Percentiles rank a stretch among this genome's conserved stretches.
Conservation (phyloP, 1,140 invertebrate species). For the Hycleus cichorii region DNA sequence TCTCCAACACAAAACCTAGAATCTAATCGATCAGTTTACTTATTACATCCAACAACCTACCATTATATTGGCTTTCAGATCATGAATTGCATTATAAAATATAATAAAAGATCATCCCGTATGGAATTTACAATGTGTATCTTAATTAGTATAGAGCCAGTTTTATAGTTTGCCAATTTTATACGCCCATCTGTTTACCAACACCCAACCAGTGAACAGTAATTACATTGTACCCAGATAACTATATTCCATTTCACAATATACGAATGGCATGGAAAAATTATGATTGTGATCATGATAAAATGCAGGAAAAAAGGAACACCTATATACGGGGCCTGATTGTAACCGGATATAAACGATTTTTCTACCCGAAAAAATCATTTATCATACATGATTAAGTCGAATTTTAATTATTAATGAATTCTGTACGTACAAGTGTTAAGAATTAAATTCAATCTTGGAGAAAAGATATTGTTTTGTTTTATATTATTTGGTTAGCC, state of each 20-base stretch:
- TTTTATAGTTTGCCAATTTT: conserved; percentile 5
- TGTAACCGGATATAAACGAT: too few relatives aligned
- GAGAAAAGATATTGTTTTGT: too few relatives aligned
- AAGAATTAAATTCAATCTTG: too few relatives aligned
- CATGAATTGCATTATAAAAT: neutral
- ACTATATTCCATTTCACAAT: neutral
- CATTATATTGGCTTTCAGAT: neutral
- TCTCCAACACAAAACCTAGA: neutral
- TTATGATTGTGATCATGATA: conserved; percentile 5
- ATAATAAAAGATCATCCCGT: neutral
- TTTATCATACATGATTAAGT: too few relatives aligned
- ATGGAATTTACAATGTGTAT: neutral
- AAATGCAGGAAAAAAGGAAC: neutral
- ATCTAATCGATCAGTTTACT: neutral
- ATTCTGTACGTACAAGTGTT: too few relatives aligned
- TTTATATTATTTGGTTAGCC: too few relatives aligned
- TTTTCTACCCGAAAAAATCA: too few relatives aligned
- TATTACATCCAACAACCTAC: neutral
- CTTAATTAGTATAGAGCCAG: conserved; percentile 5
- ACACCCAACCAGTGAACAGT: conserved; percentile 1
- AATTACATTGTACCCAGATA: conserved; percentile 4
- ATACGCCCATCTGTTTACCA: conserved; percentile 13
- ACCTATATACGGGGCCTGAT: too few relatives aligned
- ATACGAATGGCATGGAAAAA: conserved; percentile 4
- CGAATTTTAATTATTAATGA: too few relatives aligned